Percentiles rank a stretch among this genome's conserved stretches.
Conservation (phyloP, 2,888 invertebrate species). For the Homarus gammarus region DNA sequence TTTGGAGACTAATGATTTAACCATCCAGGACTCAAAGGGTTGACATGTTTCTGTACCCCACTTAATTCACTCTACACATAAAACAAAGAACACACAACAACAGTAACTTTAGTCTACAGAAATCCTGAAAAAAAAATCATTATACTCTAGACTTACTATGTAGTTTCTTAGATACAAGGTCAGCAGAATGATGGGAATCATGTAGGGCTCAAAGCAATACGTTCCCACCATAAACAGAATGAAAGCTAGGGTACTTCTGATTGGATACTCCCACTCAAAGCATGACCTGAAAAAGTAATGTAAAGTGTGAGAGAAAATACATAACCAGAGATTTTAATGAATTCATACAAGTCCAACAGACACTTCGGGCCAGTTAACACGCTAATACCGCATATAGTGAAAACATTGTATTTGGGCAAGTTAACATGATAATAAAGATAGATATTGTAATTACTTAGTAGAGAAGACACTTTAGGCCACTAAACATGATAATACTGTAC, state of each 20-base stretch:
- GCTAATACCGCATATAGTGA: background rate
- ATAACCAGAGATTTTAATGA: too few species aligned
- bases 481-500: too few species aligned
- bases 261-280: conserved; percentile 97
- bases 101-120: background rate
- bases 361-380: background rate
- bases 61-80: too few species aligned
- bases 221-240: conserved; percentile 91
- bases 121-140: background rate
- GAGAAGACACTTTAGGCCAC: too few species aligned
- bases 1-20: too few species aligned
- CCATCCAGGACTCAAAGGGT: too few species aligned
- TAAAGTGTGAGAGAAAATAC: background rate
- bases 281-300: conserved; percentile 85
- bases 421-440: too few species aligned
- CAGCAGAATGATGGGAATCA: conserved; percentile 91
- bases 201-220: conserved; percentile 97
- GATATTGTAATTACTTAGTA: too few species aligned
- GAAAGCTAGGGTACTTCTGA: conserved; percentile 90
- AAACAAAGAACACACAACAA: too few species aligned
- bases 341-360: background rate
- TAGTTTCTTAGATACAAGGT: conserved; percentile 89
- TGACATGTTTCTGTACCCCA: too few species aligned
- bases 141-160: conserved; percentile 80
- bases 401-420: too few species aligned